phyloP scores from a whole-genome alignment of 2,888 invertebrate species.

The Balanococcus diminutus region DNA sequence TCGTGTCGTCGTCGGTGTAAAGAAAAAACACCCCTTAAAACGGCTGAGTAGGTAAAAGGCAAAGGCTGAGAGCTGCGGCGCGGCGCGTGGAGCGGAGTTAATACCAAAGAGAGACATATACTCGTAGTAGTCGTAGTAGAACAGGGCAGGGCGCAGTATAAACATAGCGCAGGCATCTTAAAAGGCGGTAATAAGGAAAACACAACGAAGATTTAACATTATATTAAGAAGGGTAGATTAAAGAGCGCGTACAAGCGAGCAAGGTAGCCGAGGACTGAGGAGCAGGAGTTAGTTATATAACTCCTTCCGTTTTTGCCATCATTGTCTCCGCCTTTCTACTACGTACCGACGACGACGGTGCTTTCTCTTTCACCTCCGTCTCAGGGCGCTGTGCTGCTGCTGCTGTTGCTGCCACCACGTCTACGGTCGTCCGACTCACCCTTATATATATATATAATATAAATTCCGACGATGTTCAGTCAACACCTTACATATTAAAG shows the following conservation, averaged over 20 bases:
- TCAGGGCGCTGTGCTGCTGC: no score
- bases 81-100: neutral
- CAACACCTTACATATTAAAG: conserved; percentile 54
- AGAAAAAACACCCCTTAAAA: neutral
- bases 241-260: neutral
- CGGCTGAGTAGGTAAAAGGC: neutral
- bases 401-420: no score
- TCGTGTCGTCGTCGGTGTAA: no score
- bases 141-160: no score
- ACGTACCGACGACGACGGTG: no score
- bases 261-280: neutral
- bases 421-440: neutral
- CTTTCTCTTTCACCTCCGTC: neutral
- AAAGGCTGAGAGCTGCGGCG: neutral
- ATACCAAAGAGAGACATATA: neutral
- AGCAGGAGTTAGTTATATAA: conserved; percentile 11
- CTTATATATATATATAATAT: conserved; percentile 9
- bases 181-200: conserved; percentile 54
- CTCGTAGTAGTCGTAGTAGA: no score
- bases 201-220: conserved; percentile 44
- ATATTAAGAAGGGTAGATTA: conserved; percentile 31
- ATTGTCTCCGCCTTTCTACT: neutral
- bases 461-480: conserved; percentile 55
- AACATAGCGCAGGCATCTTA: conserved; percentile 8
- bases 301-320: neutral